These are phyloP conservation scores for Squalus acanthias DNA, from an alignment of 2,797 vertebrate species.

Conservation along the genomic window DNA sequence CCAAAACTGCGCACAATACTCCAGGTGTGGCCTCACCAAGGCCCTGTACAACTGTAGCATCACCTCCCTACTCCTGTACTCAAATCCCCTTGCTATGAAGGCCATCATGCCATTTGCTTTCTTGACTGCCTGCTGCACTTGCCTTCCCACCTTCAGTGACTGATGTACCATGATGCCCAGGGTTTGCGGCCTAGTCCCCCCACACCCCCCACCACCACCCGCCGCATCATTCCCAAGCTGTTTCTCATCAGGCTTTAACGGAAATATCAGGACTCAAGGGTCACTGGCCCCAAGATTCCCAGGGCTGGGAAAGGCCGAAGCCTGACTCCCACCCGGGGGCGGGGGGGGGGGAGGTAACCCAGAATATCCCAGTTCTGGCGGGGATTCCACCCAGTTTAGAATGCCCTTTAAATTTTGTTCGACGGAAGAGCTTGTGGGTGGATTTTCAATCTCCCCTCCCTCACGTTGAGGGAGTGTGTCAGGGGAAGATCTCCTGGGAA, in stretches of 20 bases:
- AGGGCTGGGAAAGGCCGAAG: neutral
- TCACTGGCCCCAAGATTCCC: neutral
- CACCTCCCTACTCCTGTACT: too few species aligned
- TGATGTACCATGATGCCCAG: too few species aligned
- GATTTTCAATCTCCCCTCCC: too few species aligned
- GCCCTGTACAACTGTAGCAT: too few species aligned
- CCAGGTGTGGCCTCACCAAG: too few species aligned
- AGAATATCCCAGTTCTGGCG: neutral
- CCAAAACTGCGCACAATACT: too few species aligned
- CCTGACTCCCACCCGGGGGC: neutral
- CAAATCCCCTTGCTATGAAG: too few species aligned
- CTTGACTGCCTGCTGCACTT: too few species aligned
- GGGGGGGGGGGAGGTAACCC: neutral
- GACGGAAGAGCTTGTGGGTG: neutral
- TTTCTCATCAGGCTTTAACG: neutral
- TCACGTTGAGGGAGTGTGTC: too few species aligned
- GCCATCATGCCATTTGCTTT: too few species aligned
- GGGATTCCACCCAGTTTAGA: neutral
- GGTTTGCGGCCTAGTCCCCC: neutral
- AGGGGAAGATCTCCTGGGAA: neutral
- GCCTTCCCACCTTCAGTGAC: too few species aligned
- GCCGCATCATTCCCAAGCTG: neutral
- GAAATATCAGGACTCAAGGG: neutral
- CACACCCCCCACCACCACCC: neutral
- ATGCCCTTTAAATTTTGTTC: neutral